Evolutionary conservation across 2,113 vertebrate species (phyloP), one percentile per base, ranked within the genome.

Genomic region (Zapornia atra): DNA sequence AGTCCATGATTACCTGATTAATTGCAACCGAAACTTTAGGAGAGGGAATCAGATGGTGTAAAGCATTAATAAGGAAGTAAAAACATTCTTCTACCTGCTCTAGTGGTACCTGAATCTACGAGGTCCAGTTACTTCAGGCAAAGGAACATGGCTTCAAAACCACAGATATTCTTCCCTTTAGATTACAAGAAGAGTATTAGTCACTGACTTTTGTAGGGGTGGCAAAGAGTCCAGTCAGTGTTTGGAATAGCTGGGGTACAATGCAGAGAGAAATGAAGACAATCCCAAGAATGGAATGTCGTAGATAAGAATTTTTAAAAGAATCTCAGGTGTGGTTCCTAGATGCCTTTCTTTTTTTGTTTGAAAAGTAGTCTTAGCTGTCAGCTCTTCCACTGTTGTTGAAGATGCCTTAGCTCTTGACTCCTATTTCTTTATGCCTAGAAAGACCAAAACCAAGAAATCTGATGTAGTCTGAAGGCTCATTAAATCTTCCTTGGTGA

Each of bases 81-180:
- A 44, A 80, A 75, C 2, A 60, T 19, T 64, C 10, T 77, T 72
- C 60, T 56, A 57, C 6, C 4, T 79, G 24, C 29, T 38, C 65
- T 33, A 88, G 29, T 8, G 34, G 6, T 25, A 61, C 21, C 0
- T 0, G 10, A 56, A 12, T 34, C 19, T 22, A 18, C 14, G 25
- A 81, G 12, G 22, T 51, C 68, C 56, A 75, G 20, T 36, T 15
- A 61, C 20, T 90, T 69, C 21, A 60, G 21, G 18, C 4, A 84
- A 77, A 60, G 2, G 33, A 64, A 42, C 2, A 19, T 26, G 28
- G 38, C 20, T 57, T 48, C 20, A 65, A 57, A 82, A 33, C 5
- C 19, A 75, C 20, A 78, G 61, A 66, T 50, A 6, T 10, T 68
- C 17, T 29, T 80, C 31, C 57, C 33, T 34, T 34, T 14, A 5